phyloP scores from a whole-genome alignment of 2,113 vertebrate species.

The Spea bombifrons region DNA sequence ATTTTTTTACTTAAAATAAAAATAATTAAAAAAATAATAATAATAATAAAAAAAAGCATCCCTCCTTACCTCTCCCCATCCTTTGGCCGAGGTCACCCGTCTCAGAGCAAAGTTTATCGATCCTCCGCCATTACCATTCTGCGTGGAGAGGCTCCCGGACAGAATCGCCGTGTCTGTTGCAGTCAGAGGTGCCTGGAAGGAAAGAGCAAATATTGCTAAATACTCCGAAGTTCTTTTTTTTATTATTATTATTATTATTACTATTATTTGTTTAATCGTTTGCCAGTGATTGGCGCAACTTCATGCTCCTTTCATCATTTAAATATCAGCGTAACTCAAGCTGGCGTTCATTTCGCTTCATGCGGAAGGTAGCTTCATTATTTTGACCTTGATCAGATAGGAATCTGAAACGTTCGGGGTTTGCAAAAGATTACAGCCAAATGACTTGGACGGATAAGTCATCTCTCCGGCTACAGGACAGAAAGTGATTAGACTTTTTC shows the following conservation, averaged over 20 bases:
- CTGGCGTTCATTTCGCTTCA: not conserved
- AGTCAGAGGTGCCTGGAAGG: slow-evolving; percentile 86
- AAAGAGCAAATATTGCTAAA: slow-evolving; percentile 14
- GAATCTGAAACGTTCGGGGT: slow-evolving; percentile 1
- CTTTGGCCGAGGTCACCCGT: slow-evolving; percentile 87
- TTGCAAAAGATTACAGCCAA: not conserved
- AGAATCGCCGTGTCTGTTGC: slow-evolving; percentile 91
- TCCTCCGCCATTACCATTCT: slow-evolving; percentile 94
- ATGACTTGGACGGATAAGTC: slow-evolving; percentile 6
- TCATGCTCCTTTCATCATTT: slow-evolving; percentile 2
- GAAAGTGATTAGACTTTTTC: not conserved
- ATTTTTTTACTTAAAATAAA: no score
- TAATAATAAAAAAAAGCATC: not conserved
- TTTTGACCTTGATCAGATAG: slow-evolving; percentile 2
- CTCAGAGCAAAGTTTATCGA: slow-evolving; percentile 88
- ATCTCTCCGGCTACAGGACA: not conserved
- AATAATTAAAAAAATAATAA: no score
- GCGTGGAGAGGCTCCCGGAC: slow-evolving; percentile 93
- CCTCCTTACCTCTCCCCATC: slow-evolving; percentile 89
- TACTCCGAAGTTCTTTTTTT: not conserved
- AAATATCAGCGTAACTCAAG: not conserved
- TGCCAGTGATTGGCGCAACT: not conserved
- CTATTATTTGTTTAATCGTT: not conserved
- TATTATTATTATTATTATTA: no score
- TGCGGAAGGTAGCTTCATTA: not conserved